Evolutionary conservation across 1,140 invertebrate species (phyloP), one percentile per base, ranked within the genome.

Genomic region (Sarcophaga peregrina): DNA sequence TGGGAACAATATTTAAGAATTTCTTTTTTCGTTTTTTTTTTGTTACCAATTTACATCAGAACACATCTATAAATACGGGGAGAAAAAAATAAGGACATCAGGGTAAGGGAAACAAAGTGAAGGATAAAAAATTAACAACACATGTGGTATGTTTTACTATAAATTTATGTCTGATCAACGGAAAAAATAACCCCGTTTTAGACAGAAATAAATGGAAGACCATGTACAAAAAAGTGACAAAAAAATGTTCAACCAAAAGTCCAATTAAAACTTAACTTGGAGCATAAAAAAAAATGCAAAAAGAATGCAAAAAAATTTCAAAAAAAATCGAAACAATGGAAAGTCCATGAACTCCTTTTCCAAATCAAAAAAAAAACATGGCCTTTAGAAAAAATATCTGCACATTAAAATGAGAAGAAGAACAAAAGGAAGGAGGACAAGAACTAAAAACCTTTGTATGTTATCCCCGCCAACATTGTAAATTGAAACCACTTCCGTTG

Each of bases 221-320:
- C 25, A 37, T 37, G 4, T 37, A 37, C 1, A 37, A 37, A 37
- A 20, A 25, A 9, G 17, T 20, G 8, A 20, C 0, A 68, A 20
- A 68, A 68, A 68, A 25, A 20, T 9, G 37, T 76, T 47, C n/a
- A 25, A 50, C 17, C 87, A 86, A 87, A 88, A 88, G 87, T 88
- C 87, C 87, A 88, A 88, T 88, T 88, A 88, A 88, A 88, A 88
- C 87, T 88, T 88, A 88, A 88, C 87, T 88, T 37, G 25, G 25
- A 37, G 88, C 87, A 88, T 88, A 86, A 88, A 88, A 88, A 87
- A 81, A 81, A 46, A n/a, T n/a, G n/a, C n/a, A n/a, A n/a, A n/a
- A n/a, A n/a, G n/a, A 81, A 9, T 75, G 85, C 84, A 87, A 10
- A 20, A 50, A 76, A 76, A 76, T 47, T 2, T 37, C 25, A 10